Evolutionary conservation across 1,140 invertebrate species (phyloP).

Genomic region (Drosophila erecta): DNA sequence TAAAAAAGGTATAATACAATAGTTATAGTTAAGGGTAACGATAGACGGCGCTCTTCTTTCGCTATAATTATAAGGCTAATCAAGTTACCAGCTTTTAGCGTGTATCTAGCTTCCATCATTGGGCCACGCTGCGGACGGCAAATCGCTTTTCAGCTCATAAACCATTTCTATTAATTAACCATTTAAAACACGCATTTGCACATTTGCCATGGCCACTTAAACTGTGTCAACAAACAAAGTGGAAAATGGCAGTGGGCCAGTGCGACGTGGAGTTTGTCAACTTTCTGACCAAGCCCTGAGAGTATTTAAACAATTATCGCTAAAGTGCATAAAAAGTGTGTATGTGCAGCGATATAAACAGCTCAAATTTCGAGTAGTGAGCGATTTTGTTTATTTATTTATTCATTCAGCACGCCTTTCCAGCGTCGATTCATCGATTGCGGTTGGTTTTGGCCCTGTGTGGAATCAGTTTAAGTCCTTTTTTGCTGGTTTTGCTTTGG

Average conservation of each 20-base stretch:
- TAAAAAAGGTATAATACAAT: no score
- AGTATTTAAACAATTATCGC: conserved; percentile 68
- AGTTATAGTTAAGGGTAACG: no score
- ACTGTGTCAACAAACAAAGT: conserved; percentile 64
- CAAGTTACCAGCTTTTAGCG: conserved; percentile 1
- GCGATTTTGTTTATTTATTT: conserved; percentile 40
- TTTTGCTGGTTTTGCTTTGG: conserved; percentile 29
- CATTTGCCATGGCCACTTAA: conserved; percentile 65
- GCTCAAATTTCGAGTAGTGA: conserved; percentile 38
- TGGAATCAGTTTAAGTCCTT: conserved; percentile 73
- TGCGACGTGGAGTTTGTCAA: conserved; percentile 65
- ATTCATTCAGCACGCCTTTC: conserved; percentile 52
- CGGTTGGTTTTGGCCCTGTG: conserved; percentile 56
- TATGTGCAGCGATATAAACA: conserved; percentile 34
- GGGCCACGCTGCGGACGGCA: conserved; percentile 6
- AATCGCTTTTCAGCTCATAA: conserved; percentile 19
- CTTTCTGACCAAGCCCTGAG: conserved; percentile 59
- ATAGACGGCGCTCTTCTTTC: no score
- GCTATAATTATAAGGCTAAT: conserved; percentile 5
- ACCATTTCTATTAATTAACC: conserved; percentile 75
- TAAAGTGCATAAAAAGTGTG: conserved; percentile 42
- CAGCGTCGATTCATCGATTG: conserved; percentile 41
- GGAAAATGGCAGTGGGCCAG: conserved; percentile 28
- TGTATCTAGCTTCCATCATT: conserved; percentile 33
- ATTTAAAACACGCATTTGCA: conserved; percentile 62